Evolutionary conservation across 2,888 invertebrate genomes (phyloP).

Genomic region (Stegana nigrithorax): DNA sequence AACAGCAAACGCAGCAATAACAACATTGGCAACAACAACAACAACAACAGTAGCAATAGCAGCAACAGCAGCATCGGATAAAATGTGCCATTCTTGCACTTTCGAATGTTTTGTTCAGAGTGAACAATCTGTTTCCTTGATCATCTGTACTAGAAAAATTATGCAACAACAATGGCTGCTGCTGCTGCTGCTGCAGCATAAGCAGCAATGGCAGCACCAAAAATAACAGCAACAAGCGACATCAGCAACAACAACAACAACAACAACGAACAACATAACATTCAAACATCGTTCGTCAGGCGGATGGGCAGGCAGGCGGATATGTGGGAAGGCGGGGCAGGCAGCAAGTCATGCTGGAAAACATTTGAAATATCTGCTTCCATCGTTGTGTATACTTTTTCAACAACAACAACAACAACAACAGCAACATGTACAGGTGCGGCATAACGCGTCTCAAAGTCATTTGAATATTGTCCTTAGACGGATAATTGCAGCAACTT

Average conservation of each 20-base stretch:
- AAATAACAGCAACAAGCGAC: not conserved
- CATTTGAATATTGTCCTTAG: too few relatives aligned
- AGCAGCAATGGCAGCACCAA: not conserved
- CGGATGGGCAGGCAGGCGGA: too few relatives aligned
- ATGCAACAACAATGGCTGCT: slow-evolving; percentile 35
- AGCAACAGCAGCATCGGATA: not conserved
- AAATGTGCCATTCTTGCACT: slow-evolving; percentile 13
- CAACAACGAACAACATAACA: not conserved
- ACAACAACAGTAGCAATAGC: not conserved
- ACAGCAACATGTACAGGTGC: too few relatives aligned
- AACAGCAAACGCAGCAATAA: not conserved
- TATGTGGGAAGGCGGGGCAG: not conserved
- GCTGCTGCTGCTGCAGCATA: not conserved
- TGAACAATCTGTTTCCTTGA: slow-evolving; percentile 57
- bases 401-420: not conserved
- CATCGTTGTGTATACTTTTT: too few relatives aligned
- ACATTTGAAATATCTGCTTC: not conserved
- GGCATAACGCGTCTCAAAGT: too few relatives aligned
- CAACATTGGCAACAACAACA: not conserved
- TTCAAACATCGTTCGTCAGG: not conserved
- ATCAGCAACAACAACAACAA: not conserved
- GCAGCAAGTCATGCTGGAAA: too few relatives aligned
- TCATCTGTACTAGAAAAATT: slow-evolving; percentile 49
- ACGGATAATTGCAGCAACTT: too few relatives aligned
- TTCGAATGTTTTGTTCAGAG: slow-evolving; percentile 13